Percentiles rank a stretch among this genome's conserved stretches.
phyloP scores from a whole-genome alignment of 1,140 invertebrate genomes.

The Dendrolimus kikuchii region DNA sequence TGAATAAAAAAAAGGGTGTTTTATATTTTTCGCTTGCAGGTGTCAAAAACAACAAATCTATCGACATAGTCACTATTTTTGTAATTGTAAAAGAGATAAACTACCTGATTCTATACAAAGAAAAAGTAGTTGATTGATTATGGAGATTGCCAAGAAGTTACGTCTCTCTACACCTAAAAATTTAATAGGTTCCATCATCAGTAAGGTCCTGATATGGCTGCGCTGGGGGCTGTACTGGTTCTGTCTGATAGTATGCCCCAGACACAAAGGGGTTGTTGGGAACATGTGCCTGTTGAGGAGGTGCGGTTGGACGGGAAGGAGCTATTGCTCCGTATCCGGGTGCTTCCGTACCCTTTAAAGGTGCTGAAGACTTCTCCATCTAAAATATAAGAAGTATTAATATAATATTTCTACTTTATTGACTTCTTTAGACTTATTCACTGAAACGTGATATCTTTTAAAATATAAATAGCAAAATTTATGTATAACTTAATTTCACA shows the following conservation, averaged over 20 bases:
- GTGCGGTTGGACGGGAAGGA: conserved; percentile 39
- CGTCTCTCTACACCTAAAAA: background rate
- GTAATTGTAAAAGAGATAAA: no score
- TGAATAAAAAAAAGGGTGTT: no score
- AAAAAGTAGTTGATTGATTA: background rate
- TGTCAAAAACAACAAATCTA: no score
- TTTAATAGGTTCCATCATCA: conserved; percentile 73
- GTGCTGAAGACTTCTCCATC: conserved; percentile 51
- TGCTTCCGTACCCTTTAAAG: conserved; percentile 47
- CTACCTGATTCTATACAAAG: background rate
- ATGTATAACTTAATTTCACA: no score
- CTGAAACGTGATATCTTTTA: no score
- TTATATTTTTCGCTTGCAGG: no score
- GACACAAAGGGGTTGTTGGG: conserved; percentile 77
- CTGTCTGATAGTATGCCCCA: conserved; percentile 61
- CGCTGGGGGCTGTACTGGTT: conserved; percentile 75
- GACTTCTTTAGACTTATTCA: background rate
- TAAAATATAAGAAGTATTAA: conserved; percentile 18
- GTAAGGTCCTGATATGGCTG: conserved; percentile 72
- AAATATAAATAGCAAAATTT: no score
- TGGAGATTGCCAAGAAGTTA: background rate
- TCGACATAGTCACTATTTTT: no score
- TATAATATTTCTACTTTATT: background rate
- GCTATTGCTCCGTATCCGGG: conserved; percentile 69
- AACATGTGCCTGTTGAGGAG: conserved; percentile 59